Base-by-base conservation (phyloP, 2,888 invertebrate species). In the Heliconius ethilla region DNA sequence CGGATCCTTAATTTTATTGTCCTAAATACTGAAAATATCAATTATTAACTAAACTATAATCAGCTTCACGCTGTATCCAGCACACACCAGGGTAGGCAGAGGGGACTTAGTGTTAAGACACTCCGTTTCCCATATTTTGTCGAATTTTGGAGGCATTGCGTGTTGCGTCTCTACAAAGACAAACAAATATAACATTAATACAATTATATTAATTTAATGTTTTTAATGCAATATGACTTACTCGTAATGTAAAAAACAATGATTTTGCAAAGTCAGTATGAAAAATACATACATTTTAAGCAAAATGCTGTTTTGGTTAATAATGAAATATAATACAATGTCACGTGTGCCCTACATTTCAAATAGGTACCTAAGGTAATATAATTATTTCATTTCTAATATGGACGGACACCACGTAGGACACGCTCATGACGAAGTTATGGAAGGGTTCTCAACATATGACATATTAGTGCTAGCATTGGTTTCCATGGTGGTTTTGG, bases 371-470 rank as follows among this genome's bases (percentile, higher is more conserved):
- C n/a, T n/a, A 65, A 59, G 22, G 7, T 25, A 51, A 70, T 10
- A 55, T 33, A 67, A 40, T 67, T 62, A 51, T 55, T 67, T 76
- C 75, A 79, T 69, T 69, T 76, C 59, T 40, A 80, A 79, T 65
- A 84, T 83, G 84, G 77, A 80, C 80, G 79, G 55, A 65, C 76
- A 74, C 18, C 75, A 74, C 40, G 78, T 66, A 67, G 83, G 89
- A 37, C 90, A 91, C 81, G 88, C 89, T 27, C 86, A 90, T 77
- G 82, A 85, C 55, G 89, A 91, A 84, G 83, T 89, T 6, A 87
- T 88, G 82, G 88, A 88, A 22, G 82, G 78, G 45, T 76, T 89
- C 22, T 83, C 87, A 18, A 75, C 84, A 33, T 83, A 84, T 25
- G 91, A 92, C 70, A 82, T 87, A 13, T 77, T 89, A 18, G 83